Base-by-base conservation (phyloP, 2,888 invertebrate species). In the Drosophila birchii region DNA sequence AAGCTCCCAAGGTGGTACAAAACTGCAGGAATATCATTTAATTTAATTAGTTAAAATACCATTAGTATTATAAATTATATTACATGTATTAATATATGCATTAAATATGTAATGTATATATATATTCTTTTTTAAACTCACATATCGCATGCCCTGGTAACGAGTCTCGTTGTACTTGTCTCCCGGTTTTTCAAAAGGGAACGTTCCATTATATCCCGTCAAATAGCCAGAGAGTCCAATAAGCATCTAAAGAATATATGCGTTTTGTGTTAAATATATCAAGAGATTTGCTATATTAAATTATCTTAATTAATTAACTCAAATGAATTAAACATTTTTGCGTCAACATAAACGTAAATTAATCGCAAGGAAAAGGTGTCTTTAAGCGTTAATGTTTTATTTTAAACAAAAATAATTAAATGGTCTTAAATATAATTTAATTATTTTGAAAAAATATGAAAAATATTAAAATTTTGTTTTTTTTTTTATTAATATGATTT, bases 111-210 rank as follows among this genome's bases (percentile, higher is more conserved):
- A 26, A 26, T 26, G 5, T 26, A 26, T 26, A 26, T 26, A n/a
- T 2, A 12, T 8, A 5, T 1, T 5, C 3, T 3, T 4, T n/a
- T 4, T 12, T 3, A 2, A 3, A 43, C 95, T 95, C 93, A 97
- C 97, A 87, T 97, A 93, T 94, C 98, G 94, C 98, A 99, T 99
- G 78, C 98, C 98, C 81, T 98, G 93, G 91, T 98, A 98, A 76
- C 94, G 95, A 1, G 96, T 96, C 75, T 96, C 96, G 78, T 96
- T 96, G 93, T 97, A 99, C 91, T 97, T 97, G 92, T 98, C 98
- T 2, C 98, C 98, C 1, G 98, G 99, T 92, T 98, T 98, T 86
- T 97, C 97, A 93, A 98, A 99, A 0, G 97, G 95, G 94, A 97
- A 99, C 73, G 94, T 97, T 2, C 98, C 99, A 94, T 98, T 96